Conservation (phyloP, 1,140 invertebrate genomes). For the Cyclargus thomasi region DNA sequence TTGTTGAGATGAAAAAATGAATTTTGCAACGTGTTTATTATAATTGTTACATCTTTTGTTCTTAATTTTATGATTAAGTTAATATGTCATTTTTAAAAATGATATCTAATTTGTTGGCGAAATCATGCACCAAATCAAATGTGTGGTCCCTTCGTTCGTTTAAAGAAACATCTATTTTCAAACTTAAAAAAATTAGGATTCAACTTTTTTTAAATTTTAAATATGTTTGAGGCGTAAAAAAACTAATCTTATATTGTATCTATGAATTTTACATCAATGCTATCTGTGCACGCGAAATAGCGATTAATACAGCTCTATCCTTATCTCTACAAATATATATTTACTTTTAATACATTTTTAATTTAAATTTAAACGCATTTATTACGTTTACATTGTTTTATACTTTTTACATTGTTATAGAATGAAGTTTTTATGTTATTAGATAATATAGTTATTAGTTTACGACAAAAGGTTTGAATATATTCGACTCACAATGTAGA, state of each 20-base stretch:
- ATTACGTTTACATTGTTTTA: neutral
- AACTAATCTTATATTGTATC: neutral
- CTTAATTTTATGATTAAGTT: slow-evolving; percentile 35
- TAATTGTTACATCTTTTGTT: slow-evolving; percentile 46
- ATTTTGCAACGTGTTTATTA: slow-evolving; percentile 59
- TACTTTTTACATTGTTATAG: neutral
- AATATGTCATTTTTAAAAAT: slow-evolving; percentile 36
- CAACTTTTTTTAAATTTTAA: too few species aligned
- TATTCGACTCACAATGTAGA: too few species aligned
- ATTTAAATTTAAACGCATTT: slow-evolving; percentile 13
- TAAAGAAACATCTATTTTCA: too few species aligned
- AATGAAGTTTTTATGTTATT: neutral
- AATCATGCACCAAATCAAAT: too few species aligned
- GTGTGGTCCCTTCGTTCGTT: too few species aligned
- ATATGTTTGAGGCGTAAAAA: too few species aligned
- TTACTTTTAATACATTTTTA: slow-evolving; percentile 16
- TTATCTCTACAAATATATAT: slow-evolving; percentile 14
- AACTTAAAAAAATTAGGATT: too few species aligned
- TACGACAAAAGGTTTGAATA: too few species aligned
- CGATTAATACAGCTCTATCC: slow-evolving; percentile 4
- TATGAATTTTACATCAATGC: neutral
- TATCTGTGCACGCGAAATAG: slow-evolving; percentile 11
- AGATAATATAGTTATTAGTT: neutral
- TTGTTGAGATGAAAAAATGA: slow-evolving; percentile 45
- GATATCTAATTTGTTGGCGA: too few species aligned